Conservation (phyloP, 2,888 invertebrate species). For the Laspeyria flexula region DNA sequence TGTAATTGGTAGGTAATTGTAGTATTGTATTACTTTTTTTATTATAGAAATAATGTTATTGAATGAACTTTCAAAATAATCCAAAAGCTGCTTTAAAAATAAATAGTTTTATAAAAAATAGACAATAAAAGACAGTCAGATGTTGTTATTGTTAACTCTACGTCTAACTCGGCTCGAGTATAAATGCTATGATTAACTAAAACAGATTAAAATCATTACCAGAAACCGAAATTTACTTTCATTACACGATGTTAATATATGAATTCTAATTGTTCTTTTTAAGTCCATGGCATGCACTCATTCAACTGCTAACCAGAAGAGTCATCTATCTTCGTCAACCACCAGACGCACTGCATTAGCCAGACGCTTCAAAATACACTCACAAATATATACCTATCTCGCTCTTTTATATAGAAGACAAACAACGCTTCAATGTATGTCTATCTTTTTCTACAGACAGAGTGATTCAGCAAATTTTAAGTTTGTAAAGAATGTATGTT, state of each 20-base stretch:
- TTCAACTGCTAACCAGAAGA: slow-evolving; percentile 70
- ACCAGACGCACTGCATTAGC: slow-evolving; percentile 75
- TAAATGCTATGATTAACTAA: no score
- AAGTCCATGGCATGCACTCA: slow-evolving; percentile 59
- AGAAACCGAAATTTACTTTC: slow-evolving; percentile 37
- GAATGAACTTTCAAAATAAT: no score
- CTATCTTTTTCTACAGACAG: slow-evolving; percentile 65
- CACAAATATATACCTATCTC: slow-evolving; percentile 57
- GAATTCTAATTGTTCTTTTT: slow-evolving; percentile 47
- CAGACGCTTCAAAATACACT: slow-evolving; percentile 58
- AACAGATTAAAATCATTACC: no score
- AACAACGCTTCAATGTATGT: slow-evolving; percentile 47
- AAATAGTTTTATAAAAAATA: no score
- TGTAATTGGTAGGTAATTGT: no score
- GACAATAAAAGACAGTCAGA: no score
- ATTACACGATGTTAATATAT: slow-evolving; percentile 37
- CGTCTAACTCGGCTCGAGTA: no score
- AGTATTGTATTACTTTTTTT: no score
- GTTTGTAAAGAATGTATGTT: slow-evolving; percentile 59
- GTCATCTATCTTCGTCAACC: slow-evolving; percentile 81
- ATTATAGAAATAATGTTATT: no score
- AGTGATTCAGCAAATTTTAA: slow-evolving; percentile 75
- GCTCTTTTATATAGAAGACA: slow-evolving; percentile 51
- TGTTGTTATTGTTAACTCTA: no score
- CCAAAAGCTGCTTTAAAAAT: no score